Evolutionary conservation across 2,797 vertebrate species (phyloP).

Genomic region (Gallirallus australis): DNA sequence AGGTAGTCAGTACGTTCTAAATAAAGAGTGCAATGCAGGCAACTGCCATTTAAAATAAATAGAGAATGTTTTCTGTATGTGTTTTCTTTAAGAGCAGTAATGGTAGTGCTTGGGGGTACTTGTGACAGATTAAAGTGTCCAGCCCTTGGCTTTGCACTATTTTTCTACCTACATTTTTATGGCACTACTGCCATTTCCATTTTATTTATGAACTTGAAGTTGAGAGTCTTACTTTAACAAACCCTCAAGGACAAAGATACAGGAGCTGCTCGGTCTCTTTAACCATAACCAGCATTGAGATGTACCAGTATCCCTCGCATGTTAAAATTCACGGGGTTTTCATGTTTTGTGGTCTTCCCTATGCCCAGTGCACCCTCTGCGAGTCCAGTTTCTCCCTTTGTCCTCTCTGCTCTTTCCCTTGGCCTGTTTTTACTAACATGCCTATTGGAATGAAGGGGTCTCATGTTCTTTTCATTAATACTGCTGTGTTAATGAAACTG

Average conservation of each 20-base stretch:
- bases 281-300: not conserved
- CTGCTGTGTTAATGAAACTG: not conserved
- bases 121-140: constrained; percentile 43
- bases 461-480: not conserved
- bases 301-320: not conserved
- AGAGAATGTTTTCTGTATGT: constrained; percentile 30
- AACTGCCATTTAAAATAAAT: constrained; percentile 25
- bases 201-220: constrained; percentile 49
- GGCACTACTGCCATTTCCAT: constrained; percentile 41
- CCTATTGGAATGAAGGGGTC: not conserved
- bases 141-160: constrained; percentile 61
- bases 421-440: not conserved
- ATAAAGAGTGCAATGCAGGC: constrained; percentile 49
- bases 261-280: not conserved
- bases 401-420: not conserved
- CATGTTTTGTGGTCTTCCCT: not conserved
- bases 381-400: not conserved
- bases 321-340: not conserved
- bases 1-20: not conserved
- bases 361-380: not conserved
- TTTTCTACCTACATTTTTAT: constrained; percentile 55
- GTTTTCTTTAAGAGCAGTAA: constrained; percentile 18
- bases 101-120: constrained; percentile 20
- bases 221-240: not conserved
- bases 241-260: constrained; percentile 23